A percentile compares a stretch with the other conserved stretches of the same genome.
Evolutionary conservation across 2,888 invertebrate species (phyloP).

Genomic region (Cheiracanthium punctorium): DNA sequence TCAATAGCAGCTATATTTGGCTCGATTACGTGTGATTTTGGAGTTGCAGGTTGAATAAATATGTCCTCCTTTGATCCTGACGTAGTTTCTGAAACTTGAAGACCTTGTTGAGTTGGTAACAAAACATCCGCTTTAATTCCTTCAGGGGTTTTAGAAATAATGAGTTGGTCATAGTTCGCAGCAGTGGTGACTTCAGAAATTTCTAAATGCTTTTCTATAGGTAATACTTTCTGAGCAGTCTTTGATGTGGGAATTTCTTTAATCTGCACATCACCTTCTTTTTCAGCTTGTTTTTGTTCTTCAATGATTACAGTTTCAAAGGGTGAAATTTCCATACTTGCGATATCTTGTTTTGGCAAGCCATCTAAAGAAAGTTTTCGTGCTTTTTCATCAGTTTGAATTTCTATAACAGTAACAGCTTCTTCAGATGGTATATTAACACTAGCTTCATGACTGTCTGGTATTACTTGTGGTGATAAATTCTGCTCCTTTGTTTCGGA

Average conservation of each 20-base stretch:
- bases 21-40: constrained; percentile 48
- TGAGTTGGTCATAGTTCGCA: constrained; percentile 50
- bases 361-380: constrained; percentile 47
- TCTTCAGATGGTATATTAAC: constrained; percentile 68
- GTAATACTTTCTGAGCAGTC: constrained; percentile 58
- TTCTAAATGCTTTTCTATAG: constrained; percentile 58
- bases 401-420: constrained; percentile 70
- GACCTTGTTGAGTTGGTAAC: constrained; percentile 42
- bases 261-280: constrained; percentile 43
- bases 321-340: constrained; percentile 51
- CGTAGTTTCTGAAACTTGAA: constrained; percentile 63
- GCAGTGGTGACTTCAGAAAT: constrained; percentile 67
- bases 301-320: constrained; percentile 67
- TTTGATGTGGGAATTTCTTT: constrained; percentile 53
- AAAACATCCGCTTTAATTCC: constrained; percentile 41
- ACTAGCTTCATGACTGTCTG: constrained; percentile 54
- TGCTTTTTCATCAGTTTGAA: constrained; percentile 49
- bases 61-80: constrained; percentile 53
- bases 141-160: constrained; percentile 24
- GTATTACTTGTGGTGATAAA: constrained; percentile 54
- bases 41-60: constrained; percentile 30
- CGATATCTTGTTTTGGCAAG: constrained; percentile 52
- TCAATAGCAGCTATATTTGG: constrained; percentile 51
- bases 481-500: constrained; percentile 66
- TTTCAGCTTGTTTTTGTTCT: constrained; percentile 68